A percentile compares a stretch with the other conserved stretches of the same genome.
These are phyloP conservation scores for Dendrolimus pini DNA, from an alignment of 2,888 invertebrate species.

Conservation along the genomic window DNA sequence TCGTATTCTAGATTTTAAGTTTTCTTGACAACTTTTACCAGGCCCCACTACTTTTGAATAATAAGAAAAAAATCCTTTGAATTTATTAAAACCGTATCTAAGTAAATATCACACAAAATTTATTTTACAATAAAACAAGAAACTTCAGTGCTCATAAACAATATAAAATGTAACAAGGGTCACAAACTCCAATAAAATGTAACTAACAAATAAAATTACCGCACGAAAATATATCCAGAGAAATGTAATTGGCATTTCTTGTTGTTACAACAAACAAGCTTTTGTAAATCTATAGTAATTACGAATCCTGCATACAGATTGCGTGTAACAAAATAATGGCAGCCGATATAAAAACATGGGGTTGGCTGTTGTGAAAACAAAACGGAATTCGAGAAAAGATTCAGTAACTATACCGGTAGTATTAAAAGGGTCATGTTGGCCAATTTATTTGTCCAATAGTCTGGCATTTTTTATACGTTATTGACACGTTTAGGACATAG, in stretches of 20 bases:
- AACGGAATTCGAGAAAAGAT: conserved; percentile 31
- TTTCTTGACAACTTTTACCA: too few relatives aligned
- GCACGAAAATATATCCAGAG: conserved; percentile 1
- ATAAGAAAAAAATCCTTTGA: too few relatives aligned
- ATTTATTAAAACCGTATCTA: too few relatives aligned
- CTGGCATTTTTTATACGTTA: not conserved
- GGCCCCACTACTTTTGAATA: too few relatives aligned
- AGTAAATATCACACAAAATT: too few relatives aligned
- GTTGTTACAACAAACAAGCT: conserved; percentile 20
- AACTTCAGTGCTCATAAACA: too few relatives aligned
- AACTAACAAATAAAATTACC: conserved; percentile 3
- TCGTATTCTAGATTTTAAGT: too few relatives aligned
- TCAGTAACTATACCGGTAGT: conserved; percentile 23
- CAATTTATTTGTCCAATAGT: conserved; percentile 4
- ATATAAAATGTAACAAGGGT: too few relatives aligned
- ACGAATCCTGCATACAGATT: conserved; percentile 34
- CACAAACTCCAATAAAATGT: not conserved
- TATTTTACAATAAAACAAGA: too few relatives aligned
- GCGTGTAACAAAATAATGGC: conserved; percentile 45
- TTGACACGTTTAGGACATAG: not conserved
- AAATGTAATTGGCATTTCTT: conserved; percentile 1
- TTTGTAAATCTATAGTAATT: conserved; percentile 46
- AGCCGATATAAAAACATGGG: conserved; percentile 45
- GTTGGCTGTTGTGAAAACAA: conserved; percentile 38
- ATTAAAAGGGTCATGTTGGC: conserved; percentile 19